Base-by-base conservation (phyloP, 2,888 invertebrate genomes). In the Hydraecia micacea region DNA sequence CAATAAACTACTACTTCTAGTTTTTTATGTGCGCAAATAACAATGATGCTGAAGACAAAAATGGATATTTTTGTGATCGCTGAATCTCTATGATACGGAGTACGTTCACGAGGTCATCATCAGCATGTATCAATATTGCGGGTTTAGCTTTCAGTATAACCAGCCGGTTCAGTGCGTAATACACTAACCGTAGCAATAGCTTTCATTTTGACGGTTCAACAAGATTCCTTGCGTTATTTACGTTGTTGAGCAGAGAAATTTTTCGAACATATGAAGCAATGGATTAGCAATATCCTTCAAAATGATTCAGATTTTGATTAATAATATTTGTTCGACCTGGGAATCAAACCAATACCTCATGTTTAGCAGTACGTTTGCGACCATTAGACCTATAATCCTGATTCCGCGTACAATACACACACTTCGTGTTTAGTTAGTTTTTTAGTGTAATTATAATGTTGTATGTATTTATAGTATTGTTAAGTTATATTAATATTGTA, bases 1-100 rank as follows among this genome's bases (percentile, higher is more conserved):
- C 82, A 85, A 85, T 83, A 81, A 75, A 55, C 66, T 21, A 49
- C 49, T 42, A 58, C 67, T 80, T 69, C 73, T 60, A 52, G 28
- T 49, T 63, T 46, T 69, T 71, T 71, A 74, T 75, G 39, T 74
- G 52, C 36, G 52, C 42, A 39, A 52, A 73, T 13, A 60, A 67
- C 25, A 60, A 65, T 84, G 42, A 28, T 73, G 69, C n/a, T 62
- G n/a, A 65, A 66, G 58, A 66, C 58, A 36, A 25, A 60, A 60
- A 52, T 42, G 7, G 65, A 62, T 28, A 77, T 77, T 83, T 46
- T 62, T 46, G 49, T 25, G n/a, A 58, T 39, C 11, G 15, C 32
- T 46, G 65, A 49, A 65, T 63, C n/a, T 62, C 9, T 28, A 52
- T 55, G 21, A 62, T 15, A 32, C 9, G 5, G 28, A 13, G 9